Percentiles rank a stretch among this genome's conserved stretches.
Evolutionary conservation across 2,797 vertebrate genomes (phyloP).

Genomic region (Vespertilio murinus): DNA sequence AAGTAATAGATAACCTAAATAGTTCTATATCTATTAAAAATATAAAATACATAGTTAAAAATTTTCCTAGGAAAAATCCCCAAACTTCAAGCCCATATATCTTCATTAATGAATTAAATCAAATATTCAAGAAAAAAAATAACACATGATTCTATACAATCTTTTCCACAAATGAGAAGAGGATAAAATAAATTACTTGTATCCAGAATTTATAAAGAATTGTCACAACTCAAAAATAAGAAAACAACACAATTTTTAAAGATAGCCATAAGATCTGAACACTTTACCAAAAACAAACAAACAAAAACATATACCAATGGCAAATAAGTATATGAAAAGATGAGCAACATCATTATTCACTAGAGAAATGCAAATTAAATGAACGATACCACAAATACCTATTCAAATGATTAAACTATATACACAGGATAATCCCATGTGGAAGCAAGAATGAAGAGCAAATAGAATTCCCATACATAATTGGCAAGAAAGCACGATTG

Average conservation of each 20-base stretch:
- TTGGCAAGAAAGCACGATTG: not conserved
- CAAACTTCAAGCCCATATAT: not conserved
- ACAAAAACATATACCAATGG: not conserved
- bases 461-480: not conserved
- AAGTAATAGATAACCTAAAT: not conserved
- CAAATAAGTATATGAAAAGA: not conserved
- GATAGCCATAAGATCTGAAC: not conserved
- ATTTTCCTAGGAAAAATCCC: not conserved
- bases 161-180: not conserved
- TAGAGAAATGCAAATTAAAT: not conserved
- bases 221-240: not conserved
- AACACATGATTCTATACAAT: not conserved
- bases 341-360: not conserved
- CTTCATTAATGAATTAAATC: not conserved
- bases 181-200: not conserved
- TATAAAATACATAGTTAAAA: not conserved
- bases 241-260: not conserved
- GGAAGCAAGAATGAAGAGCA: not conserved
- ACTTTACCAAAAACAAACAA: not conserved
- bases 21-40: not conserved
- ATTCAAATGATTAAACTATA: not conserved
- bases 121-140: not conserved
- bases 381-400: not conserved
- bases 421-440: not conserved
- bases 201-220: not conserved